A percentile compares a stretch with the other conserved stretches of the same genome.
Conservation (phyloP, 2,888 invertebrate genomes). For the Dermolepida albohirtum region DNA sequence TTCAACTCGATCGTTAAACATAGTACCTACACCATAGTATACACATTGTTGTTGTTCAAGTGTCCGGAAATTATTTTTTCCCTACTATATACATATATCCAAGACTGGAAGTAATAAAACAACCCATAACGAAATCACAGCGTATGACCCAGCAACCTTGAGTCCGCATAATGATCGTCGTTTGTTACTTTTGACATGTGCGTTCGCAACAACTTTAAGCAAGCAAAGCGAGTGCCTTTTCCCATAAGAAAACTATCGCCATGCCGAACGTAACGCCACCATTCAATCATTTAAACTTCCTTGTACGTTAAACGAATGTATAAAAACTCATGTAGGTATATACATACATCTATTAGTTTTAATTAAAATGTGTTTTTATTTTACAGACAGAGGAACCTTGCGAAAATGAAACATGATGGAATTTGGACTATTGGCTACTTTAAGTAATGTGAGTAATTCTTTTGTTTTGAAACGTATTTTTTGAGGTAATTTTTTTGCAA, state of each 20-base stretch:
- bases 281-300: conserved; percentile 22
- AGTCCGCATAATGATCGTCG: no score
- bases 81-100: no score
- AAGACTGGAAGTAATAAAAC: no score
- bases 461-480: background rate
- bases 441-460: conserved; percentile 7
- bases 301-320: conserved; percentile 8
- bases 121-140: no score
- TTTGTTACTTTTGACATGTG: no score
- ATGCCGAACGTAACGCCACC: conserved; percentile 10
- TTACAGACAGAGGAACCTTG: background rate
- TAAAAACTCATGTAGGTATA: no score
- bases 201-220: no score
- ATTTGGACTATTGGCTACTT: conserved; percentile 4
- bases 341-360: background rate
- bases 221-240: background rate
- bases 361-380: background rate
- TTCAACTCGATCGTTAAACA: no score
- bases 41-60: no score
- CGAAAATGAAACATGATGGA: conserved; percentile 3
- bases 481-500: background rate
- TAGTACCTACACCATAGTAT: no score
- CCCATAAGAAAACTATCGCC: conserved; percentile 5
- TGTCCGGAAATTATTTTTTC: no score
- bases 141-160: no score